Evolutionary conservation across 1,140 invertebrate genomes (phyloP).

Genomic region (Tetramorium parvispinum): DNA sequence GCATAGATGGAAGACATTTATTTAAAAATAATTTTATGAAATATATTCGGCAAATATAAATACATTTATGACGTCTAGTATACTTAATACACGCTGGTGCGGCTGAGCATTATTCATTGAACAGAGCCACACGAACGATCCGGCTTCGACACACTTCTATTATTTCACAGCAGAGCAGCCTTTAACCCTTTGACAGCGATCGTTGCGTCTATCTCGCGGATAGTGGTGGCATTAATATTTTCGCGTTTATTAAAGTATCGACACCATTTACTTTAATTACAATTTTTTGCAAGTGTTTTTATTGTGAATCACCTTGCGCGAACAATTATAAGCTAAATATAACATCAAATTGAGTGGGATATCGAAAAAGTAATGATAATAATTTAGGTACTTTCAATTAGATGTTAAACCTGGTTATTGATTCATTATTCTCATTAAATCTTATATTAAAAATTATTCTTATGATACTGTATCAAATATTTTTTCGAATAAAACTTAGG

Average conservation of each 20-base stretch:
- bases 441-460: no score
- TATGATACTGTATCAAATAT: no score
- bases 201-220: conserved; percentile 16
- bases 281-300: neutral
- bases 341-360: neutral
- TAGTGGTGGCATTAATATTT: conserved; percentile 19
- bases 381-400: neutral
- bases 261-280: neutral
- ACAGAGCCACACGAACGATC: conserved; percentile 53
- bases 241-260: neutral
- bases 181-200: conserved; percentile 63
- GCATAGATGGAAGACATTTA: neutral
- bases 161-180: conserved; percentile 16
- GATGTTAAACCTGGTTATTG: neutral
- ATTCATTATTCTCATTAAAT: neutral
- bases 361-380: neutral
- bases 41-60: neutral
- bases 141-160: conserved; percentile 59
- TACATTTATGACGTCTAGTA: neutral
- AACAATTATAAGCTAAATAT: neutral
- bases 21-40: conserved; percentile 1
- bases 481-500: no score
- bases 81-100: neutral
- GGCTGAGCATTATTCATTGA: conserved; percentile 60
- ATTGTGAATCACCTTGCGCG: neutral